These are phyloP conservation scores for Salminus brasiliensis DNA, from an alignment of 2,113 vertebrate genomes.

Conservation along the genomic window DNA sequence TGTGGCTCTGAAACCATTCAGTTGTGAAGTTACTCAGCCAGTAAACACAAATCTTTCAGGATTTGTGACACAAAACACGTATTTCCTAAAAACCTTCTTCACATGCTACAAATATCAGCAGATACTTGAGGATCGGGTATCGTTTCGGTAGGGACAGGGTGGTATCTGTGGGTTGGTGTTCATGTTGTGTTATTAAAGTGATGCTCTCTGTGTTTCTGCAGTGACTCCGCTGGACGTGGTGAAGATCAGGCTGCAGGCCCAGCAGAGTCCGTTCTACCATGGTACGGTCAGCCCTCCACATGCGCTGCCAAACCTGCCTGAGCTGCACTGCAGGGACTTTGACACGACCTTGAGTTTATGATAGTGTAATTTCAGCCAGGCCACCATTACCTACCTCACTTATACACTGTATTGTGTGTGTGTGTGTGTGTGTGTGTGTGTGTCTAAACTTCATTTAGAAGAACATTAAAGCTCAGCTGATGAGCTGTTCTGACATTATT, in stretches of 20 bases:
- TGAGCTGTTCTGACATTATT: no score
- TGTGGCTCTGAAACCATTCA: no score
- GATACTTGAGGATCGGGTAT: no score
- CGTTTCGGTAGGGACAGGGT: no score
- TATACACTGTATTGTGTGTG: not conserved
- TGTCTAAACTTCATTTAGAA: not conserved
- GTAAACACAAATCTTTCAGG: no score
- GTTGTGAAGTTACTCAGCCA: no score
- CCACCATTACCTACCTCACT: not conserved
- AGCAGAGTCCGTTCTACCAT: conserved; percentile 82
- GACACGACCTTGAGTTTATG: not conserved
- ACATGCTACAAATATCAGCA: no score
- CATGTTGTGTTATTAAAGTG: no score
- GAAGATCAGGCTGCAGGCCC: conserved; percentile 93
- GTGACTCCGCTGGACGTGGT: conserved; percentile 95
- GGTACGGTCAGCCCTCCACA: conserved; percentile 64
- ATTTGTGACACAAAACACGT: no score
- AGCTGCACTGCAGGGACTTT: not conserved
- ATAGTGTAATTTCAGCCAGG: not conserved
- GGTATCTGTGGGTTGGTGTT: no score
- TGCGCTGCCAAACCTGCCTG: not conserved
- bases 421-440: no score
- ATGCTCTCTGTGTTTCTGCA: conserved; percentile 62
- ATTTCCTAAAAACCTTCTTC: no score
- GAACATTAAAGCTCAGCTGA: not conserved